A percentile compares a stretch with the other conserved stretches of the same genome.
Evolutionary conservation across 2,888 invertebrate species (phyloP).

Genomic region (Watsonalla cultraria): DNA sequence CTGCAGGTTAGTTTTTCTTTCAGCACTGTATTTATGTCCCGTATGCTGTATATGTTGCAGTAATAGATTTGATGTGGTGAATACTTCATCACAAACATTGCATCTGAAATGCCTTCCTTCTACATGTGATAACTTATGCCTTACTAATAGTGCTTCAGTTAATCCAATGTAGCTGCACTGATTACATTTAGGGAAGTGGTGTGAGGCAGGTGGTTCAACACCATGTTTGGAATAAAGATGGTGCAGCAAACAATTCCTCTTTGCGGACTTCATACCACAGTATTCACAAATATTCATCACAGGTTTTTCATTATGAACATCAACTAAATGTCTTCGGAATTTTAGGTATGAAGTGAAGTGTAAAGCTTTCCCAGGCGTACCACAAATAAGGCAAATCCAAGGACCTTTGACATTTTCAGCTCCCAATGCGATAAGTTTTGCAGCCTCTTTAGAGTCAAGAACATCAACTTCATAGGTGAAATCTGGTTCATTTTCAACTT

Average conservation of each 20-base stretch:
- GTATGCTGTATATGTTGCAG: conserved; percentile 77
- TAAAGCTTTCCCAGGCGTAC: conserved; percentile 81
- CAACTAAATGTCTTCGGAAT: conserved; percentile 89
- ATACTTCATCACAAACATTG: conserved; percentile 76
- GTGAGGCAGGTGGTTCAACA: conserved; percentile 83
- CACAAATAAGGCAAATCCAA: conserved; percentile 90
- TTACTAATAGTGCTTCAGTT: conserved; percentile 83
- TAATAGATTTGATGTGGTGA: conserved; percentile 57
- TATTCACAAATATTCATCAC: conserved; percentile 89
- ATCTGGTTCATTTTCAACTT: conserved; percentile 37
- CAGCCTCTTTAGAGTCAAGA: conserved; percentile 80
- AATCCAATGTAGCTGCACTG: conserved; percentile 87
- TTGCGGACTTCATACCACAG: conserved; percentile 87
- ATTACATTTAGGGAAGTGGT: conserved; percentile 88
- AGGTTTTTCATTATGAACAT: conserved; percentile 87
- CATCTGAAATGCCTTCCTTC: conserved; percentile 71
- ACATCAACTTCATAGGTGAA: conserved; percentile 72
- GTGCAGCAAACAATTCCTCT: conserved; percentile 85
- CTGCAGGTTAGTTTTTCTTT: conserved; percentile 69
- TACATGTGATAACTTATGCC: conserved; percentile 83
- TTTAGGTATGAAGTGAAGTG: conserved; percentile 88
- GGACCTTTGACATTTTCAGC: conserved; percentile 84
- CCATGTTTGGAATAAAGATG: conserved; percentile 90
- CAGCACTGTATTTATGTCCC: conserved; percentile 69
- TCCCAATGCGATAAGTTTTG: conserved; percentile 78